Conservation (phyloP, 1,140 invertebrate species). For the Nebria ingens region DNA sequence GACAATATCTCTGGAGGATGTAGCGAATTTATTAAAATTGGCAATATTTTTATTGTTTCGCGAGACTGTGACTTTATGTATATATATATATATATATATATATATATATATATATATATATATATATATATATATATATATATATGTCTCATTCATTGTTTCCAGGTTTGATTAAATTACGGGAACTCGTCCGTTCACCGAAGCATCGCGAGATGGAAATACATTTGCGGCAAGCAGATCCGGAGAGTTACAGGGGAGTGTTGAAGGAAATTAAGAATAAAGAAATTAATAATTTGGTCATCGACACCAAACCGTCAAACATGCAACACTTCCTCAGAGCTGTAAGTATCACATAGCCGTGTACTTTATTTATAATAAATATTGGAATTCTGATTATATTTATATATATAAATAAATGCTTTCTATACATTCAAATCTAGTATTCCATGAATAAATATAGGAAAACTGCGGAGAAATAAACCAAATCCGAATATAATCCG, state of each 20-base stretch:
- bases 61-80: too few species aligned
- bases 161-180: slow-evolving; percentile 76
- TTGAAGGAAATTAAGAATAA: slow-evolving; percentile 70
- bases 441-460: too few species aligned
- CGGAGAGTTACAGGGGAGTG: slow-evolving; percentile 64
- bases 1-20: too few species aligned
- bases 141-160: slow-evolving; percentile 17
- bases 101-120: background rate
- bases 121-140: background rate
- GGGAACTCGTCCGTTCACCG: slow-evolving; percentile 63
- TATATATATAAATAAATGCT: too few species aligned
- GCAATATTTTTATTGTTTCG: too few species aligned
- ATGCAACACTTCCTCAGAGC: slow-evolving; percentile 70
- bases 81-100: too few species aligned
- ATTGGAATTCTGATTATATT: too few species aligned
- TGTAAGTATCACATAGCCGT: slow-evolving; percentile 46
- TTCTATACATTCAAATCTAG: too few species aligned
- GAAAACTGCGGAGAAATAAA: too few species aligned
- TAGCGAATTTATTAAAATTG: too few species aligned
- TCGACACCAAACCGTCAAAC: slow-evolving; percentile 68
- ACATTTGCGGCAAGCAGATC: slow-evolving; percentile 67
- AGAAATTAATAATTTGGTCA: slow-evolving; percentile 72
- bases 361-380: too few species aligned
- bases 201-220: slow-evolving; percentile 62
- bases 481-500: too few species aligned